phyloP scores from a whole-genome alignment of 2,888 invertebrate genomes.

The Portevinia maculata region DNA sequence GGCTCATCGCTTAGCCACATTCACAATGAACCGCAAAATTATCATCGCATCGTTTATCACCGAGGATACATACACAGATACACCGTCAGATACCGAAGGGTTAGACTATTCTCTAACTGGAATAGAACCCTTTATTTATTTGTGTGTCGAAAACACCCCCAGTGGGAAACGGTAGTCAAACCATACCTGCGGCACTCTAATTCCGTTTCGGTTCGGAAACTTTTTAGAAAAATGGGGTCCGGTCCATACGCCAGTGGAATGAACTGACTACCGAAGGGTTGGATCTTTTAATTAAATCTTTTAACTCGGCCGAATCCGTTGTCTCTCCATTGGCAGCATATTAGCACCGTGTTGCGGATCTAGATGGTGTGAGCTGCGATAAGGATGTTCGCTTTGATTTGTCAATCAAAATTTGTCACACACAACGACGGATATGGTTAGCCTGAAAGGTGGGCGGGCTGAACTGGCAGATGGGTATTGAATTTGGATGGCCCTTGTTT shows the following conservation, averaged over 20 bases:
- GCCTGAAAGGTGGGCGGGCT: neutral
- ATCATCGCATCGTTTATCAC: slow-evolving; percentile 74
- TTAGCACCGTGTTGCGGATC: slow-evolving; percentile 44
- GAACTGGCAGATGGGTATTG: too few relatives aligned
- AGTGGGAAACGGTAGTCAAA: slow-evolving; percentile 44
- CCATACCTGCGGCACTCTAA: slow-evolving; percentile 72
- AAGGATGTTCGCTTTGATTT: slow-evolving; percentile 73
- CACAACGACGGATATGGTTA: slow-evolving; percentile 18
- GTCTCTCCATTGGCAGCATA: slow-evolving; percentile 71
- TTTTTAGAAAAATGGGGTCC: slow-evolving; percentile 55
- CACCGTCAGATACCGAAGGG: slow-evolving; percentile 40
- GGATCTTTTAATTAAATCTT: slow-evolving; percentile 71
- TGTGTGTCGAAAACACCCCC: slow-evolving; percentile 40
- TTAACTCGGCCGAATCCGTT: slow-evolving; percentile 61
- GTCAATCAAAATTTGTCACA: slow-evolving; percentile 74
- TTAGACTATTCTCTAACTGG: slow-evolving; percentile 20
- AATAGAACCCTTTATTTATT: slow-evolving; percentile 51
- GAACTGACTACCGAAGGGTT: slow-evolving; percentile 58
- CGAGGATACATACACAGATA: slow-evolving; percentile 54
- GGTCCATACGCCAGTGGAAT: slow-evolving; percentile 26
- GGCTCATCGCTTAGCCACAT: slow-evolving; percentile 65
- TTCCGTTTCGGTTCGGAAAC: slow-evolving; percentile 71
- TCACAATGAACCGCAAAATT: slow-evolving; percentile 72
- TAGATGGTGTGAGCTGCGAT: slow-evolving; percentile 59
- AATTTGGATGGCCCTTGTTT: neutral